Evolutionary conservation across 2,888 invertebrate genomes (phyloP).

Genomic region (Crematogaster levior): DNA sequence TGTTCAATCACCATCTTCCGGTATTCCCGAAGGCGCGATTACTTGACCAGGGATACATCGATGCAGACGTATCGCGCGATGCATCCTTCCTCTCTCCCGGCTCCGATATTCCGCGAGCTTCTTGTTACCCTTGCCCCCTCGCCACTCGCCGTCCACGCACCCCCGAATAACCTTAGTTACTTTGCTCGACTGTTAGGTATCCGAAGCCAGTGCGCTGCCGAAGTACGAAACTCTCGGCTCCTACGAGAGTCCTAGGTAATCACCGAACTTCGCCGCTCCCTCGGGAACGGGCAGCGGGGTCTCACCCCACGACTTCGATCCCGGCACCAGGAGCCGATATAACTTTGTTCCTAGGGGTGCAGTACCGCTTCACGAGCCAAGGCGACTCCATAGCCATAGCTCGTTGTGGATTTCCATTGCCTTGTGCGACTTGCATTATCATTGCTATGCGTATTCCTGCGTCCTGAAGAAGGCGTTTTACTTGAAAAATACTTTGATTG

Average conservation of each 20-base stretch:
- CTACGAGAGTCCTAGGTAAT: constrained; percentile 85
- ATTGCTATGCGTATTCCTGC: constrained; percentile 13
- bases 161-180: constrained; percentile 84
- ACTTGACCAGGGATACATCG: constrained; percentile 74
- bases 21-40: constrained; percentile 81
- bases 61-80: constrained; percentile 71
- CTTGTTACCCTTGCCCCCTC: constrained; percentile 62
- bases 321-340: constrained; percentile 81
- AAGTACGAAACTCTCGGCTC: constrained; percentile 85
- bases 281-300: constrained; percentile 79
- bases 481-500: neutral
- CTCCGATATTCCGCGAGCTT: constrained; percentile 53
- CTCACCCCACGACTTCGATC: constrained; percentile 66
- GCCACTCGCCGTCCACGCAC: constrained; percentile 70
- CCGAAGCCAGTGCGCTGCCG: constrained; percentile 81
- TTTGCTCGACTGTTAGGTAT: constrained; percentile 84
- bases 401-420: constrained; percentile 46
- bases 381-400: constrained; percentile 68
- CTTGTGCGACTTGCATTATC: constrained; percentile 31
- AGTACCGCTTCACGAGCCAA: constrained; percentile 79
- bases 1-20: constrained; percentile 78
- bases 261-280: constrained; percentile 85
- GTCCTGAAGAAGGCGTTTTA: constrained; percentile 29
- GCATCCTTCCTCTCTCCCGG: constrained; percentile 63
- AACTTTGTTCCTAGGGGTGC: constrained; percentile 85